A percentile compares a stretch with the other conserved stretches of the same genome.
phyloP scores from a whole-genome alignment of 2,888 invertebrate species.

The Archips crataeganus region DNA sequence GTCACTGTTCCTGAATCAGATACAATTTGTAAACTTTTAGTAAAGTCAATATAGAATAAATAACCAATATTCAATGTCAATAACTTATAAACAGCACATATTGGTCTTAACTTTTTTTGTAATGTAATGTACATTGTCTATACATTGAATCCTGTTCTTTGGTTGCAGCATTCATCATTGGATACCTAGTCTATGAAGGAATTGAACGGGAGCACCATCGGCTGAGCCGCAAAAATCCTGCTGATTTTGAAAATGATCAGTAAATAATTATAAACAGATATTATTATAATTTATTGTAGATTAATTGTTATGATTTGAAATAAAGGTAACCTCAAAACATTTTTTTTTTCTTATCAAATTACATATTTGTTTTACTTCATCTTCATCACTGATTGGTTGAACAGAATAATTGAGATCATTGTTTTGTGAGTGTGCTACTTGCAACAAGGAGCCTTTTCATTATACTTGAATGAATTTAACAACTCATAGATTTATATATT shows the following conservation, averaged over 20 bases:
- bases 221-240: slow-evolving; percentile 88
- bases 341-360: background rate
- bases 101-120: background rate
- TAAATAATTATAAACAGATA: slow-evolving; percentile 50
- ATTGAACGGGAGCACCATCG: slow-evolving; percentile 85
- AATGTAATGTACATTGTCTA: background rate
- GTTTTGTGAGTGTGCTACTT: too few relatives aligned
- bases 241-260: slow-evolving; percentile 89
- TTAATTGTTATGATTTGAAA: slow-evolving; percentile 31
- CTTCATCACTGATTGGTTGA: too few relatives aligned
- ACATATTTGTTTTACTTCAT: background rate
- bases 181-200: slow-evolving; percentile 87
- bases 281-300: slow-evolving; percentile 38
- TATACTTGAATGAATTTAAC: background rate
- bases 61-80: background rate
- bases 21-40: too few relatives aligned
- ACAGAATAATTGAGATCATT: too few relatives aligned
- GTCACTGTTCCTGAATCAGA: too few relatives aligned
- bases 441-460: background rate
- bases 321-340: slow-evolving; percentile 18
- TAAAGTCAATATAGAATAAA: too few relatives aligned
- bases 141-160: slow-evolving; percentile 25
- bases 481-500: too few relatives aligned
- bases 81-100: background rate
- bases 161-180: slow-evolving; percentile 86